Conservation (phyloP, 2,888 invertebrate species). For the Deilephila porcellus region DNA sequence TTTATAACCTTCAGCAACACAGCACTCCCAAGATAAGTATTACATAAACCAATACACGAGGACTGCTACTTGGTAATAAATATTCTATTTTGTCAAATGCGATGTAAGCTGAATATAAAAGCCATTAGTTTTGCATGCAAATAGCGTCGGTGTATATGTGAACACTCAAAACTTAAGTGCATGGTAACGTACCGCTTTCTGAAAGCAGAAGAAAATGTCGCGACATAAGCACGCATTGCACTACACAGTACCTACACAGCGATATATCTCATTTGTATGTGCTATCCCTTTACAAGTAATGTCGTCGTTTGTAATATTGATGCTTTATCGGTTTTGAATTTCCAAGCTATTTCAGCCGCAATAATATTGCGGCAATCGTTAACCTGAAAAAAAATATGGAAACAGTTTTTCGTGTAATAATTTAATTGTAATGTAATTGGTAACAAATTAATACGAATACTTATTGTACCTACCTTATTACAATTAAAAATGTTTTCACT, state of each 20-base stretch:
- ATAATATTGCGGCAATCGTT: too few species aligned
- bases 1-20: too few species aligned
- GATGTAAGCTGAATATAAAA: conserved; percentile 23
- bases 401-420: too few species aligned
- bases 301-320: not conserved
- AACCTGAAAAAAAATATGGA: too few species aligned
- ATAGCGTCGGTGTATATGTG: conserved; percentile 18
- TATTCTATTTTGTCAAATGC: conserved; percentile 18
- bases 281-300: not conserved
- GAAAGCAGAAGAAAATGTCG: conserved; percentile 18
- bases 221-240: not conserved
- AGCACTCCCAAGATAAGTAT: not conserved
- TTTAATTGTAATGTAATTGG: too few species aligned
- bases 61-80: not conserved
- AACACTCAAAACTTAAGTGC: conserved; percentile 26
- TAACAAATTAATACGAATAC: too few species aligned
- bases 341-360: too few species aligned
- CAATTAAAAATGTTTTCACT: too few species aligned
- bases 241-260: not conserved
- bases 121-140: conserved; percentile 27
- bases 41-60: not conserved
- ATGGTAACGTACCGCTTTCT: conserved; percentile 8
- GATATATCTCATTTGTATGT: conserved; percentile 4
- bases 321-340: not conserved
- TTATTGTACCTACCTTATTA: too few species aligned